Evolutionary conservation across 2,888 invertebrate genomes (phyloP), one percentile per base, ranked within the genome.

Genomic region (Himalopsyche tibetana): DNA sequence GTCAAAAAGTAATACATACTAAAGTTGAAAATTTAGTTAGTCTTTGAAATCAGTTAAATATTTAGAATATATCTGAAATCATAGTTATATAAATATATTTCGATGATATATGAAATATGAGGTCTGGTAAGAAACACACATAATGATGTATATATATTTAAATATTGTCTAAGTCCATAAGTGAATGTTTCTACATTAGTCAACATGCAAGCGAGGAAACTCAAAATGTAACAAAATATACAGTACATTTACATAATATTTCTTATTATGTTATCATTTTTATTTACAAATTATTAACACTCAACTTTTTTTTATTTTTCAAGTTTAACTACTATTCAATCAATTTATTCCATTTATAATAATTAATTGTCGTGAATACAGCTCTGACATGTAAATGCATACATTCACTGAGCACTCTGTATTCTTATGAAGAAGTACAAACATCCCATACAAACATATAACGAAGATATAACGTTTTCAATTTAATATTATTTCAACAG

Each of bases 81-180:
- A 63, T 19, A 63, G 28, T 11, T 74, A 38, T 12, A 74, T 74
- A 8, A 74, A 38, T 80, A 80, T 80, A 80, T 80, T 80, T 80
- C 42, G 80, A 80, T 45, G 51, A 80, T 80, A 36, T 28, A 80
- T 80, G 51, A 80, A 80, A 80, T 80, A 80, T 45, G 80, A 85
- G 63, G 82, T 38, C 85, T 85, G 40, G 51, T 79, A 55, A 42
- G 82, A 82, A 85, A 85, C 83, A 83, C 85, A 83, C 85, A 85
- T 55, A 81, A 82, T 69, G 36, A 56, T 74, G 36, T 74, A 74
- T 74, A 36, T 51, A 80, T 83, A 56, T 84, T 84, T 63, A 63
- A 83, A 86, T 88, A 88, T 88, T 88, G 88, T 88, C 88, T 88
- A 87, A 85, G 74, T 85, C 86, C 88, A 88, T 88, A 88, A 88